These are phyloP conservation scores for Cervus canadensis DNA, from an alignment of 2,113 vertebrate species.

Conservation along the genomic window DNA sequence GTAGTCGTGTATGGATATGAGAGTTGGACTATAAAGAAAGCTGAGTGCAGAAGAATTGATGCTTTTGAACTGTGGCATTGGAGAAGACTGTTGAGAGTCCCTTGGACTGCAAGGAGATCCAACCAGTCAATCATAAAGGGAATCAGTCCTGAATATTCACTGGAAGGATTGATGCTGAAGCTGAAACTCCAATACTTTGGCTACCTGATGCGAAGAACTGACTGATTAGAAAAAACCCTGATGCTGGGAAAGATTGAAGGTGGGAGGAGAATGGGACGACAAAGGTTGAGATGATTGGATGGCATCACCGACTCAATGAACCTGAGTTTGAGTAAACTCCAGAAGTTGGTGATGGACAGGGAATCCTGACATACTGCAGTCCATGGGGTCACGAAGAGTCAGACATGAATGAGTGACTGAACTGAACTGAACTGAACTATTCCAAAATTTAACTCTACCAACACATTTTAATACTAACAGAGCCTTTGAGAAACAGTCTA, in stretches of 20 bases:
- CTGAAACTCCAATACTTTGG: not conserved
- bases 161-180: not conserved
- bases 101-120: not conserved
- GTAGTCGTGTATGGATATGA: not conserved
- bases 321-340: not conserved
- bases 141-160: not conserved
- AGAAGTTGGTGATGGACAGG: not conserved
- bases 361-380: not conserved
- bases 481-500: not conserved
- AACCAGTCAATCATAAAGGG: not conserved
- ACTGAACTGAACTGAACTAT: not conserved
- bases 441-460: not conserved
- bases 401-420: not conserved
- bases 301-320: not conserved
- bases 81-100: not conserved
- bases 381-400: not conserved
- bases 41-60: not conserved
- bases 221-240: not conserved
- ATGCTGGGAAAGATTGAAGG: not conserved
- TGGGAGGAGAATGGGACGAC: fast-evolving
- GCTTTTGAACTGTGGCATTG: not conserved
- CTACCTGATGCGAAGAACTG: fast-evolving
- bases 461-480: not conserved
- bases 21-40: not conserved
- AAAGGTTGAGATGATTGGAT: not conserved